These are phyloP conservation scores for Rotaria socialis DNA, from an alignment of 2,888 invertebrate species.

Conservation along the genomic window DNA sequence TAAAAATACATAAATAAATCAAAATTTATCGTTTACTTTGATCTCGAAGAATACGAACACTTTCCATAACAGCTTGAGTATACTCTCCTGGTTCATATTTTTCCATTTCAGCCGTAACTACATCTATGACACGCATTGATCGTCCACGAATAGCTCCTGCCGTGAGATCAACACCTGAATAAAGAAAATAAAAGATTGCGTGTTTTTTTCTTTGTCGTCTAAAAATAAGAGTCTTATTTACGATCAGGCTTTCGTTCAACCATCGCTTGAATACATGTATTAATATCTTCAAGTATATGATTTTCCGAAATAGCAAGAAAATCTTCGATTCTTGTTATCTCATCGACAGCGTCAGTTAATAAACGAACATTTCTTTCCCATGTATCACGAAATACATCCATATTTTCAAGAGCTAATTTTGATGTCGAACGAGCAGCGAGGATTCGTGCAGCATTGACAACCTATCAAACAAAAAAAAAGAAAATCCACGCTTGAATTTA, in stretches of 20 bases:
- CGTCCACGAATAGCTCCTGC: conserved; percentile 92
- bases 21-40: conserved; percentile 61
- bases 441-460: conserved; percentile 89
- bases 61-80: conserved; percentile 88
- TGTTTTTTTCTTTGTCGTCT: neutral
- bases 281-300: conserved; percentile 95
- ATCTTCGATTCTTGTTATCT: conserved; percentile 96
- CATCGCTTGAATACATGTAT: conserved; percentile 89
- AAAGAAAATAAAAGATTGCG: neutral
- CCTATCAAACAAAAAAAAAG: neutral
- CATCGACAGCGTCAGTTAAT: conserved; percentile 88
- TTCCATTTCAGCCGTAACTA: conserved; percentile 96
- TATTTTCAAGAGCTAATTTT: conserved; percentile 95
- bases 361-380: conserved; percentile 70
- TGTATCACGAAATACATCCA: conserved; percentile 85
- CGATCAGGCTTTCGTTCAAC: conserved; percentile 73
- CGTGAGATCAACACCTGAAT: conserved; percentile 68
- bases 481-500: neutral
- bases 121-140: conserved; percentile 86
- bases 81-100: conserved; percentile 94
- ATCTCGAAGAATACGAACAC: conserved; percentile 83
- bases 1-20: neutral
- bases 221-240: neutral
- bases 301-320: conserved; percentile 81
- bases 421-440: conserved; percentile 83